Conservation (phyloP, 1,140 invertebrate species). For the roundworm (Caenorhabditis elegans) region DNA sequence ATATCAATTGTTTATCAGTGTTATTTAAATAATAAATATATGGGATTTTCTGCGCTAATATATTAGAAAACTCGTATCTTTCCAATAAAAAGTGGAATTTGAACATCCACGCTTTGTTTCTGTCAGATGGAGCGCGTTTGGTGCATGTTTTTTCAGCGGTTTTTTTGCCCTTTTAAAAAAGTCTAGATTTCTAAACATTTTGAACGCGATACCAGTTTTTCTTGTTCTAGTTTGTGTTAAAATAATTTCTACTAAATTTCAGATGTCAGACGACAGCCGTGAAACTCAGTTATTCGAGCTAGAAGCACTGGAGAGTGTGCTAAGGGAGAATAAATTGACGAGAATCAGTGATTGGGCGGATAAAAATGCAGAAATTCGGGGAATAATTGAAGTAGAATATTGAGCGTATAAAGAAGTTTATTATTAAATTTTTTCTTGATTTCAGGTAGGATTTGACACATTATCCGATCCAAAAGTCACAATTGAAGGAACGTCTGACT, state of each 20-base stretch:
- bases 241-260: background rate
- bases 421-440: background rate
- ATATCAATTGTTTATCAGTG: too few relatives aligned
- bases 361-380: background rate
- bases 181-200: too few relatives aligned
- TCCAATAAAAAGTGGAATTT: too few relatives aligned
- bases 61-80: too few relatives aligned
- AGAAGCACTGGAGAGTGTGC: constrained; percentile 19
- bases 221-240: background rate
- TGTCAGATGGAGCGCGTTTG: background rate
- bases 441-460: background rate
- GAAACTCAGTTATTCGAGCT: background rate
- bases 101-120: background rate
- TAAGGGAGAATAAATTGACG: background rate
- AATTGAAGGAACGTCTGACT: background rate
- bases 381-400: background rate
- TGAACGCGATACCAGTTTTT: background rate
- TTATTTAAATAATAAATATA: too few relatives aligned
- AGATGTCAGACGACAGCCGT: background rate
- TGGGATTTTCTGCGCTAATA: too few relatives aligned
- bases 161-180: background rate
- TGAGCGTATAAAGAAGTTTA: background rate
- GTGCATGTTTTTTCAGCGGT: background rate
- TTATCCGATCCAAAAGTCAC: background rate
- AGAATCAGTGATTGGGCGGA: constrained; percentile 2